Evolutionary conservation across 2,113 vertebrate species (phyloP).

Genomic region (Puntigrus tetrazona): DNA sequence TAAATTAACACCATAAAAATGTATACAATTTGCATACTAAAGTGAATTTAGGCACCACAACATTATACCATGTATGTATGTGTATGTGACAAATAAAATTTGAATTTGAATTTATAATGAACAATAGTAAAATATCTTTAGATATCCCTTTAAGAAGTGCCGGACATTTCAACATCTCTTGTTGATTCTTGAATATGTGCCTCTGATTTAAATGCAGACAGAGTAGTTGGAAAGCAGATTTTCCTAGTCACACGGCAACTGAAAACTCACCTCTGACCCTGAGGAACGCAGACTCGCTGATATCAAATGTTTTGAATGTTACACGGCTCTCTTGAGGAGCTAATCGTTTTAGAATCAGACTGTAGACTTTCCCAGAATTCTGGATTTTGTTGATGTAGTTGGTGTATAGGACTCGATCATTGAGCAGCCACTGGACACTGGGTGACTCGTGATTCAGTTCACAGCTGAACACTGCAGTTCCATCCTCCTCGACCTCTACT

Average conservation of each 20-base stretch:
- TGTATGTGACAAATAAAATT: no score
- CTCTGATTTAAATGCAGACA: not conserved
- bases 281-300: slow-evolving; percentile 75
- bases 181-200: not conserved
- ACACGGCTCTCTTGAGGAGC: slow-evolving; percentile 78
- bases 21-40: not conserved
- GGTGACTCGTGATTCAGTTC: slow-evolving; percentile 89
- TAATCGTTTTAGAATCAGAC: slow-evolving; percentile 80
- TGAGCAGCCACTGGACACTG: slow-evolving; percentile 89
- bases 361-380: slow-evolving; percentile 80
- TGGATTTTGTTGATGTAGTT: slow-evolving; percentile 84
- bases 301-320: slow-evolving; percentile 77
- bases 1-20: not conserved
- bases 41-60: not conserved
- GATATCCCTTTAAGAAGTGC: not conserved
- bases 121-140: no score
- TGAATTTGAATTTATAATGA: no score
- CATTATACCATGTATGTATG: no score
- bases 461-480: slow-evolving; percentile 75
- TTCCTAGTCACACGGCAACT: not conserved
- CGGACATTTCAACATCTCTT: not conserved
- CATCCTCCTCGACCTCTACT: slow-evolving; percentile 80
- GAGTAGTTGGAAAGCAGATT: not conserved
- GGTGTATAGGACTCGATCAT: slow-evolving; percentile 78
- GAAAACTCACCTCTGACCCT: slow-evolving; percentile 86